Evolutionary conservation across 2,797 vertebrate species (phyloP).

Genomic region (Micrastur ruficollis): DNA sequence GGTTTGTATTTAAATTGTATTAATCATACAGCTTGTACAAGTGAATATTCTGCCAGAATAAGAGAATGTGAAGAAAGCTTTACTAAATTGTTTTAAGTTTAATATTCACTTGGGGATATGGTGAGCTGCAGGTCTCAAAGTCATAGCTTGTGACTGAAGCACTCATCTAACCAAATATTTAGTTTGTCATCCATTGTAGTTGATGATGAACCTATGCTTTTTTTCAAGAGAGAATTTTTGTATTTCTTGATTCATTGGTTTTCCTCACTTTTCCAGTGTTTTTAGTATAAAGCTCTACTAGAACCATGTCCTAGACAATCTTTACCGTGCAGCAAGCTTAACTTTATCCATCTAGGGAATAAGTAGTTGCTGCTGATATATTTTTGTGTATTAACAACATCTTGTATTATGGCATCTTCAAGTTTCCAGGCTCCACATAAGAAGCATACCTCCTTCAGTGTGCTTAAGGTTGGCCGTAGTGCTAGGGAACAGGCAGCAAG

Average conservation of each 20-base stretch:
- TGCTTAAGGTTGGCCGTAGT: not conserved
- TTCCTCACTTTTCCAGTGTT: not conserved
- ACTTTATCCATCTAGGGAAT: not conserved
- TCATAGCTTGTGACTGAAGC: not conserved
- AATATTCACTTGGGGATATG: not conserved
- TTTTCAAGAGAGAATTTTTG: not conserved
- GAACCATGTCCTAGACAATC: not conserved
- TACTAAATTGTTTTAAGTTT: not conserved
- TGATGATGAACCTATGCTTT: not conserved
- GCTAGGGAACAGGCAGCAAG: not conserved
- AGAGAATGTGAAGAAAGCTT: not conserved
- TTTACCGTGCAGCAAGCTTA: too few species aligned
- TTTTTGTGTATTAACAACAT: not conserved
- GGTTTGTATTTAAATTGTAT: not conserved
- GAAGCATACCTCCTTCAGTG: not conserved
- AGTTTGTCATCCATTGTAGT: not conserved
- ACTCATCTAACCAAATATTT: not conserved
- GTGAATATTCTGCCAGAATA: not conserved
- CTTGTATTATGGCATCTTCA: not conserved
- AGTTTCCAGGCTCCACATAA: not conserved
- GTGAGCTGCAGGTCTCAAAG: not conserved
- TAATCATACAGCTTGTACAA: not conserved
- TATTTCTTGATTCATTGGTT: not conserved
- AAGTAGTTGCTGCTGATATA: not conserved
- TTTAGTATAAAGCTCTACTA: not conserved